These are phyloP conservation scores for Harpagus bidentatus DNA, from an alignment of 2,113 vertebrate genomes.

Conservation along the genomic window DNA sequence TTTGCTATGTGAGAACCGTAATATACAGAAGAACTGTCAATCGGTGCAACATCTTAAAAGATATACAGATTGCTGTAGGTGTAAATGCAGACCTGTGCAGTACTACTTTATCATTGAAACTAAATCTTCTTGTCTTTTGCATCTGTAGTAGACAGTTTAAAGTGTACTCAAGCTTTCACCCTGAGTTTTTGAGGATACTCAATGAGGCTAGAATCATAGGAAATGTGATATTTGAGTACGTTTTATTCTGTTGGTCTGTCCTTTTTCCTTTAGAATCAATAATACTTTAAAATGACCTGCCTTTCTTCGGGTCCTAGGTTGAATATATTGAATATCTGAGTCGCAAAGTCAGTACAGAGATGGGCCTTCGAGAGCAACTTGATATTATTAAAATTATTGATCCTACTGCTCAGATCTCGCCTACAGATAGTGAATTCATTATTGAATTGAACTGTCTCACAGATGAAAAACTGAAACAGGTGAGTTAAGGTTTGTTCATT, in stretches of 20 bases:
- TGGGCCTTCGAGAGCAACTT: constrained; percentile 97
- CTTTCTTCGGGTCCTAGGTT: constrained; percentile 78
- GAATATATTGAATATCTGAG: constrained; percentile 99
- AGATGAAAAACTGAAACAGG: constrained; percentile 97
- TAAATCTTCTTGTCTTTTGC: neutral
- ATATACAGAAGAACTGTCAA: neutral
- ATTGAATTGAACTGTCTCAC: constrained; percentile 98
- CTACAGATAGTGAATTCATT: constrained; percentile 98
- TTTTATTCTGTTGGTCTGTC: neutral
- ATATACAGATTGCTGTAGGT: neutral
- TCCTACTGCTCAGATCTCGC: constrained; percentile 94
- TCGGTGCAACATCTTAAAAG: neutral
- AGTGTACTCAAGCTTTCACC: neutral
- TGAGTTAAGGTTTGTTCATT: constrained; percentile 53
- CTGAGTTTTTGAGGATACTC: neutral
- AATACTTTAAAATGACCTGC: neutral
- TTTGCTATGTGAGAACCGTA: neutral
- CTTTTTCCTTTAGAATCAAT: neutral
- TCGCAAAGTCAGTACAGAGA: constrained; percentile 97
- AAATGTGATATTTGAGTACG: neutral
- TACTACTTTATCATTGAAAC: neutral
- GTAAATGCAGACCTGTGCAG: neutral
- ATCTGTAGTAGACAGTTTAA: neutral
- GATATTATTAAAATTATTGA: constrained; percentile 99
- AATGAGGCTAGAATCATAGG: neutral